Percentiles rank a stretch among this genome's conserved stretches.
These are phyloP conservation scores for Sepiola atlantica DNA, from an alignment of 2,888 invertebrate species.

Conservation along the genomic window DNA sequence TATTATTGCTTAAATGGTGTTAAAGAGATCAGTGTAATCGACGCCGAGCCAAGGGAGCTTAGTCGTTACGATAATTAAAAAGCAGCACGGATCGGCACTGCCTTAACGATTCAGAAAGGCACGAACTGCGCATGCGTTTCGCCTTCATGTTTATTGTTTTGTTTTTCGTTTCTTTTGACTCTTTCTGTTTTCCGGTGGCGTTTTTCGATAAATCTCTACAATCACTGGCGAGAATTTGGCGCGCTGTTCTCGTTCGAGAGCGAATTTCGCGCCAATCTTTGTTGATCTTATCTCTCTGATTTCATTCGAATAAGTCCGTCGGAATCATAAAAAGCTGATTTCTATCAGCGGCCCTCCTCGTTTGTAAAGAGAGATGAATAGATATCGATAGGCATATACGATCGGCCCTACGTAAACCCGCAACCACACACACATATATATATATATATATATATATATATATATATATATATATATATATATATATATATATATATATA, in stretches of 20 bases:
- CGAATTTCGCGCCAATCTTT: neutral
- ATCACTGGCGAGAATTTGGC: constrained; percentile 23
- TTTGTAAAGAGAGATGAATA: neutral
- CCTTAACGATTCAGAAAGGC: neutral
- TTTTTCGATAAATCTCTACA: constrained; percentile 18
- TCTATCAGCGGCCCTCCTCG: neutral
- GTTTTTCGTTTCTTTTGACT: neutral
- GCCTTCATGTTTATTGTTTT: too few species aligned
- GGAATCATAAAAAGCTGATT: neutral
- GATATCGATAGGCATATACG: neutral
- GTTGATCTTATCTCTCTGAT: neutral
- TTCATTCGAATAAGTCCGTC: neutral
- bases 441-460: too few species aligned
- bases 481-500: too few species aligned
- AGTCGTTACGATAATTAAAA: neutral
- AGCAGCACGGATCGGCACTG: neutral
- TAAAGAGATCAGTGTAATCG: neutral
- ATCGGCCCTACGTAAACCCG: neutral
- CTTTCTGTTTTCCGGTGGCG: neutral
- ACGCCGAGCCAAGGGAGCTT: neutral
- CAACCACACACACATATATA: neutral
- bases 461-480: too few species aligned
- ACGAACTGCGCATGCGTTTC: neutral
- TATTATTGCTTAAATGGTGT: too few species aligned
- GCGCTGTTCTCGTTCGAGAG: neutral